Evolutionary conservation across 2,888 invertebrate species (phyloP).

Genomic region (Sphinx pinastri): DNA sequence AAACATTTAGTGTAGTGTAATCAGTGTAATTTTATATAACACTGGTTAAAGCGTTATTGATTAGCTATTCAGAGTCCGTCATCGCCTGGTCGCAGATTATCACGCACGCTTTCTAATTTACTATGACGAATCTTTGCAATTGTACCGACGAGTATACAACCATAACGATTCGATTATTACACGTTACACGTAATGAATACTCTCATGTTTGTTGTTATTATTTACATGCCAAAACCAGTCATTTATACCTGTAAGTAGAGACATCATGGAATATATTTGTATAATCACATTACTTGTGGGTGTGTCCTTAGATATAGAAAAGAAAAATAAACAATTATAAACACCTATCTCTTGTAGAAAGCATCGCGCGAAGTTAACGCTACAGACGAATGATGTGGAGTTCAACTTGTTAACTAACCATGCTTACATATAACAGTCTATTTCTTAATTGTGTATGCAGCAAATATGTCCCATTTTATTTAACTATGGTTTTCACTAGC

Average conservation of each 20-base stretch:
- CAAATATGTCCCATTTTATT: too few relatives aligned
- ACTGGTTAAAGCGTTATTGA: conserved; percentile 12
- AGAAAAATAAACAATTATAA: too few relatives aligned
- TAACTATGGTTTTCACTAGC: too few relatives aligned
- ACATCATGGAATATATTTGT: not conserved
- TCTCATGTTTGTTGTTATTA: not conserved
- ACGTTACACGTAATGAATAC: not conserved
- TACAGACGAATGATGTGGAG: too few relatives aligned
- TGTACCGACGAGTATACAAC: conserved; percentile 49
- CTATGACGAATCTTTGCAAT: conserved; percentile 72
- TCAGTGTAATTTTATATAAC: not conserved
- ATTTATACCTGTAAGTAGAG: not conserved
- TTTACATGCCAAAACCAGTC: not conserved
- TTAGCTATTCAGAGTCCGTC: conserved; percentile 38
- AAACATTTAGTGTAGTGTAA: not conserved
- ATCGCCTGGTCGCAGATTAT: conserved; percentile 48
- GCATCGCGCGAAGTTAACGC: too few relatives aligned
- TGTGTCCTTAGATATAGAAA: not conserved
- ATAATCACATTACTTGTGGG: not conserved
- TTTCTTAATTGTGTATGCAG: too few relatives aligned
- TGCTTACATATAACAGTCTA: too few relatives aligned
- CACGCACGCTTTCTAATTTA: conserved; percentile 77
- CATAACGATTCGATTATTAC: conserved; percentile 41
- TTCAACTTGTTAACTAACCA: too few relatives aligned
- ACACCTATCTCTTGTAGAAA: too few relatives aligned